A percentile compares a stretch with the other conserved stretches of the same genome.
Evolutionary conservation across 2,797 vertebrate genomes (phyloP).

Genomic region (Threskiornis aethiopicus): DNA sequence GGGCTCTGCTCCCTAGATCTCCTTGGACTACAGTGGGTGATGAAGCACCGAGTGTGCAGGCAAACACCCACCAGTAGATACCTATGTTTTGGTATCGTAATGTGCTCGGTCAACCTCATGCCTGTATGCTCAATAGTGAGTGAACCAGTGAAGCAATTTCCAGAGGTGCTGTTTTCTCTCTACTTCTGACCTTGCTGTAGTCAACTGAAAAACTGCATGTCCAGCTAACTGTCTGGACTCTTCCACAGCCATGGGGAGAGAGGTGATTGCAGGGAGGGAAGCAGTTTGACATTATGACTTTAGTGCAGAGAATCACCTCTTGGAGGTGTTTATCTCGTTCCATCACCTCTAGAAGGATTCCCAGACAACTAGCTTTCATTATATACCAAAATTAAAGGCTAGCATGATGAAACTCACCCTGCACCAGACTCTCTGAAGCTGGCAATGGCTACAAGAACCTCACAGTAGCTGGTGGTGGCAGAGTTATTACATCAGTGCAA

Average conservation of each 20-base stretch:
- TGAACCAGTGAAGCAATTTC: neutral
- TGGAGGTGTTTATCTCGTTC: neutral
- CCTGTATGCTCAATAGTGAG: neutral
- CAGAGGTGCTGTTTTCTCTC: neutral
- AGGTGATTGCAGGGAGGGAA: neutral
- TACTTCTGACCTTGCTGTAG: neutral
- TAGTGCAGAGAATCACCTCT: neutral
- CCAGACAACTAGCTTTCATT: neutral
- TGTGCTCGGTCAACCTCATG: neutral
- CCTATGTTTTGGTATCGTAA: neutral
- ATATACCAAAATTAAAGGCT: neutral
- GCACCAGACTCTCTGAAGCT: neutral
- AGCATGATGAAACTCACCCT: neutral
- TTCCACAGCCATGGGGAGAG: neutral
- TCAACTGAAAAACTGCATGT: neutral
- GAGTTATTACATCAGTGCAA: neutral
- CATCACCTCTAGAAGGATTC: neutral
- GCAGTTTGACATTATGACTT: neutral
- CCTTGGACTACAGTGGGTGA: neutral
- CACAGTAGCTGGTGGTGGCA: neutral
- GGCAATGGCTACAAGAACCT: neutral
- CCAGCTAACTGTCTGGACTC: neutral
- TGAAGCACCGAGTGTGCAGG: neutral
- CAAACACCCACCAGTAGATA: neutral
- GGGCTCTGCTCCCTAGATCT: neutral